Base-by-base conservation (phyloP, 2,888 invertebrate genomes). In the Mesopsocus fuscifrons region DNA sequence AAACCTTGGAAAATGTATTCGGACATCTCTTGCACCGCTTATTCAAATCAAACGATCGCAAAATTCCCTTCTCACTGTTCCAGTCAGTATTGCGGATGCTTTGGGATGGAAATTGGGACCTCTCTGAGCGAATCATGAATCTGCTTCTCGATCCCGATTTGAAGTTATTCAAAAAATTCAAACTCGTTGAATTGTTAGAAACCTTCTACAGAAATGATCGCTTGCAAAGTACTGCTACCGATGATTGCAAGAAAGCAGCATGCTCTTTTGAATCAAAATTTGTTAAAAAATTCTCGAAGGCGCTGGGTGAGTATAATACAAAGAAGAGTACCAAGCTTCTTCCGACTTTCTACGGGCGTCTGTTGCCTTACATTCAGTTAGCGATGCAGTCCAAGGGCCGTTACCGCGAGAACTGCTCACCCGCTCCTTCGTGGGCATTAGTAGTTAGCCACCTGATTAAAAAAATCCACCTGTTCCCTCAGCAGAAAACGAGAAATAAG, bases 1-100 rank as follows among this genome's bases (percentile, higher is more conserved):
- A 62, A 11, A 58, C 60, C 0, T 54, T 75, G 17, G 51, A 63
- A 2, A 59, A 65, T 41, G 65, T 71, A 44, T 64, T 74, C 26
- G 62, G 59, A 33, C 67, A 69, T 41, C 64, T 69, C 31, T 55
- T 77, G 38, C 63, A 66, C 20, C 66, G 60, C 17, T 77, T 71
- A 54, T 76, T 77, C 51, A 66, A 63, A 44, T 74, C 71, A 54
- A 66, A 77, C 34, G 75, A 71, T 49, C 74, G 72, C 50, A 57
- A 72, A 26, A 62, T 78, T 1, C 77, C 78, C 0, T 68, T 72
- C 3, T 67, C 69, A 38, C 62, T 81, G 42, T 74, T 81, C 49
- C 76, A 72, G 52, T 72, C 66, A 48, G 61, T 76, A 16, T 56
- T 81, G 34, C 71, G 74, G 52, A 57, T 70, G 2, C 68, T 68